Evolutionary conservation across 2,888 invertebrate species (phyloP), one percentile per base, ranked within the genome.

Genomic region (Agrotis ipsilon): DNA sequence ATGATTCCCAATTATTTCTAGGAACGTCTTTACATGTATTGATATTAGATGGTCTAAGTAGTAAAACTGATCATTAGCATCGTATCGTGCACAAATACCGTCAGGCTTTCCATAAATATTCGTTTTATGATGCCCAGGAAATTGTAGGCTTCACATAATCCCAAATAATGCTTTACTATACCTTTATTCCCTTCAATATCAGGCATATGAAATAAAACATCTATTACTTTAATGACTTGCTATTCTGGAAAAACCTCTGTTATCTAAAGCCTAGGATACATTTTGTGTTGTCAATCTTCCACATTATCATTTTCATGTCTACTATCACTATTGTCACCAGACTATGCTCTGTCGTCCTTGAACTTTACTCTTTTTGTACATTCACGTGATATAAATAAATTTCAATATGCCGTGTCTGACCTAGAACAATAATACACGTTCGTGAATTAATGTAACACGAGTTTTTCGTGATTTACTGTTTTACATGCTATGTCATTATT

Each of bases 341-440:
- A 51, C 43, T 66, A 11, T 62, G 14, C 54, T 68, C 11, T 54
- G 3, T 18, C n/a, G 63, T 57, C 75, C 66, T 66, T 75, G 60
- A 78, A 49, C 78, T 71, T 54, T 75, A 51, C 9, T 58, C 68
- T 67, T 54, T 68, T 16, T 21, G 7, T 19, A 79, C n/a, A 46
- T 64, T 73, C 16, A 46, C 27, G 14, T 69, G 43, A 74, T 68
- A 80, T 70, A 54, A 66, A 46, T 75, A 57, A 64, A 67, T 75
- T 78, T 67, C 49, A 64, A 14, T 39, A 3, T 32, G 5, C 18
- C 24, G 48, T 48, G 62, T 43, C 58, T 70, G 78, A 78, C 78
- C 80, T 74, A 81, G 74, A 78, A 74, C 78, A 78, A 71, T 73
- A 65, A 59, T 68, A 69, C 68, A 58, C 19, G 52, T 62, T 73